Conservation (phyloP, 2,888 invertebrate species). For the Heteropelma amictum region DNA sequence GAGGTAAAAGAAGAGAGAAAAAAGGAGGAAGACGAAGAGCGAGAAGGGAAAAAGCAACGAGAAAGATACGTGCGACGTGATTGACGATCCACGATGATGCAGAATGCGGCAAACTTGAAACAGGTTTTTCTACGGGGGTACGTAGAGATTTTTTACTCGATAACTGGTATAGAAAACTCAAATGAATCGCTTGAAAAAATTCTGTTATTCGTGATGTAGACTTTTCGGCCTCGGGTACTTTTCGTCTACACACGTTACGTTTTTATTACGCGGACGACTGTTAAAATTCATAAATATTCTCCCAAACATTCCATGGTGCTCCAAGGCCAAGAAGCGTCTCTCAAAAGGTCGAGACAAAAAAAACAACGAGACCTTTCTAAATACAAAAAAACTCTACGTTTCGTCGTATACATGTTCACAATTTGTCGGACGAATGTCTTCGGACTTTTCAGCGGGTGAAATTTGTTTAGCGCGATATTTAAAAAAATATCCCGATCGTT, state of each 20-base stretch:
- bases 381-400: no score
- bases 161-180: conserved; percentile 38
- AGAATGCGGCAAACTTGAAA: conserved; percentile 52
- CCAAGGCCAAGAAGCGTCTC: no score
- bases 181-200: conserved; percentile 38
- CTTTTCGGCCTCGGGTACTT: no score
- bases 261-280: no score
- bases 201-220: conserved; percentile 24
- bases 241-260: no score
- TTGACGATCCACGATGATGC: conserved; percentile 40
- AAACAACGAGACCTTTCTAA: no score
- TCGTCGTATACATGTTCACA: no score
- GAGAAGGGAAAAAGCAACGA: conserved; percentile 8
- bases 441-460: neutral
- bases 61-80: conserved; percentile 48
- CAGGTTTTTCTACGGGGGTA: conserved; percentile 48
- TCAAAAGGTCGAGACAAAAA: no score
- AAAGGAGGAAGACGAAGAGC: conserved; percentile 3
- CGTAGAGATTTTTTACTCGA: neutral
- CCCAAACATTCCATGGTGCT: no score
- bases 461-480: neutral
- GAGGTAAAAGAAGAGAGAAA: no score
- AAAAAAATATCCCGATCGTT: neutral
- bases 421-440: no score
- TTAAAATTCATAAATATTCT: no score